A percentile compares a stretch with the other conserved stretches of the same genome.
Conservation (phyloP, 2,888 invertebrate genomes). For the Protodeltote pygarga region DNA sequence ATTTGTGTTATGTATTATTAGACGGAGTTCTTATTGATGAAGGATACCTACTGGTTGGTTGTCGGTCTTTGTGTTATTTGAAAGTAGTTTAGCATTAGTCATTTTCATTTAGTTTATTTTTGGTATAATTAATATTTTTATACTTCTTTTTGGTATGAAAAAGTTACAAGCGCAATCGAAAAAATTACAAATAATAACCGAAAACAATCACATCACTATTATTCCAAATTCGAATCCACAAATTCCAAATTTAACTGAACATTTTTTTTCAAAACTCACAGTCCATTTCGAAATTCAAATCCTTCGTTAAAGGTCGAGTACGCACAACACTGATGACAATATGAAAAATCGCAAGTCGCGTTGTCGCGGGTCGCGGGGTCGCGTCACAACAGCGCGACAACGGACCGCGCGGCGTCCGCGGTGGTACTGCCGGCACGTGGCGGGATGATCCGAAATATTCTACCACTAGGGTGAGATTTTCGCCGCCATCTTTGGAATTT, state of each 20-base stretch:
- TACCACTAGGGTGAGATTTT: constrained; percentile 53
- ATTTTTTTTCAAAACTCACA: constrained; percentile 5
- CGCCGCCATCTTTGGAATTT: constrained; percentile 44
- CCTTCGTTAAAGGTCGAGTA: background rate
- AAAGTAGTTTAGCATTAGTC: too few species aligned
- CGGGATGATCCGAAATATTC: constrained; percentile 62
- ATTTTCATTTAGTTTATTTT: too few species aligned
- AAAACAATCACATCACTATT: constrained; percentile 11
- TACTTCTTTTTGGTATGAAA: too few species aligned
- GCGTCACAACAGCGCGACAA: constrained; percentile 34
- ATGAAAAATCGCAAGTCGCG: constrained; percentile 29
- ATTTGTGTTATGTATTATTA: background rate
- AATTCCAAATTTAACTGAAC: constrained; percentile 16
- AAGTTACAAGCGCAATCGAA: constrained; percentile 28
- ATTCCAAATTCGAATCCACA: constrained; percentile 5
- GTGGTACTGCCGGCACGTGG: constrained; percentile 81
- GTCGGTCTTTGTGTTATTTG: too few species aligned
- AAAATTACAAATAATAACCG: constrained; percentile 7
- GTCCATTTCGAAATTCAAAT: constrained; percentile 6
- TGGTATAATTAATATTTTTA: too few species aligned
- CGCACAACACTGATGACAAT: background rate
- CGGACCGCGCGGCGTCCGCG: constrained; percentile 76
- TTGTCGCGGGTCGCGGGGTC: constrained; percentile 39
- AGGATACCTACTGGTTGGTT: too few species aligned
- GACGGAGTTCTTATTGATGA: background rate